A percentile compares a stretch with the other conserved stretches of the same genome.
These are phyloP conservation scores for Zaprionus lachaisei DNA, from an alignment of 1,140 invertebrate species.

Conservation along the genomic window DNA sequence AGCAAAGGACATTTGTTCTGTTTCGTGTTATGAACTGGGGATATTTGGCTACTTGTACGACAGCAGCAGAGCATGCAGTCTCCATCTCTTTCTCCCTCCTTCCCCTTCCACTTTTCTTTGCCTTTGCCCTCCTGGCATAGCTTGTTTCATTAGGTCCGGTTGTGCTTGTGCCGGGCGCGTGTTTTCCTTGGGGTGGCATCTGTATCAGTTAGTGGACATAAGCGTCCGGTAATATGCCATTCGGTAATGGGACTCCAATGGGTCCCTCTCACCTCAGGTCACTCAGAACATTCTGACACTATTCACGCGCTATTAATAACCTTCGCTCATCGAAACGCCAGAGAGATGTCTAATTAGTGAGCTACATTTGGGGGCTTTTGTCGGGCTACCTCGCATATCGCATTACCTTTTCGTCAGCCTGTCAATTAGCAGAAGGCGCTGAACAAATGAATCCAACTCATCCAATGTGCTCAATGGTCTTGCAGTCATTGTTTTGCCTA, in stretches of 20 bases:
- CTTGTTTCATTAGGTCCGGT: slow-evolving; percentile 64
- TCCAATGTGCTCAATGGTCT: not conserved
- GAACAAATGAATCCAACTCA: not conserved
- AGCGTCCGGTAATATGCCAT: slow-evolving; percentile 76
- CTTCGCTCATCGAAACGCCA: not conserved
- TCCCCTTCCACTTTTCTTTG: slow-evolving; percentile 26
- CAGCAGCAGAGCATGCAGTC: slow-evolving; percentile 14
- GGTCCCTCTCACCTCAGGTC: not conserved
- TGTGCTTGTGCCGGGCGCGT: slow-evolving; percentile 43
- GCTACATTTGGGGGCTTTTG: not conserved
- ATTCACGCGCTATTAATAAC: not conserved
- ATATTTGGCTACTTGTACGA: slow-evolving; percentile 71
- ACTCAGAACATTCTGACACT: not conserved
- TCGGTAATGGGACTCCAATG: slow-evolving; percentile 27
- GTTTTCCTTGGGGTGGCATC: slow-evolving; percentile 78
- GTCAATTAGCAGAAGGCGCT: not conserved
- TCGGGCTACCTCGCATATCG: not conserved
- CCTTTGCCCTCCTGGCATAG: slow-evolving; percentile 26
- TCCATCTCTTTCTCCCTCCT: slow-evolving; percentile 10
- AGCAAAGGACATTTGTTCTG: slow-evolving; percentile 83
- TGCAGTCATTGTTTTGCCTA: slow-evolving; percentile 3
- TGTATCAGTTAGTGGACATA: slow-evolving; percentile 74
- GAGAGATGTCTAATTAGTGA: not conserved
- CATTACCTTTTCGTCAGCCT: slow-evolving; percentile 3
- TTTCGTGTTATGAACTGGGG: slow-evolving; percentile 76